A percentile compares a stretch with the other conserved stretches of the same genome.
Conservation (phyloP, 2,888 invertebrate genomes). For the Drosophila picticornis region DNA sequence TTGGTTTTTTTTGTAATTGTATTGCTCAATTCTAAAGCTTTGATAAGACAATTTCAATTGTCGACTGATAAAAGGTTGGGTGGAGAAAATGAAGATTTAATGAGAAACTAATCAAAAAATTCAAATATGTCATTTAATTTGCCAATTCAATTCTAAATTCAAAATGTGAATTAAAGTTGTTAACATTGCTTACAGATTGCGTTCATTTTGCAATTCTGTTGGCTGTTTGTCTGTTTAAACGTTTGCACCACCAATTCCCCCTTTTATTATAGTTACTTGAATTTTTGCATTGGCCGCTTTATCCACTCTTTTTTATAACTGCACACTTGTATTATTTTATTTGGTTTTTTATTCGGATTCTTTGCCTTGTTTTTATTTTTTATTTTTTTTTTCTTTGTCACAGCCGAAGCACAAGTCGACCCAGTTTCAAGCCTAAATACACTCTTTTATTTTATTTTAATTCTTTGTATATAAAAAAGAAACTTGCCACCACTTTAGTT, state of each 20-base stretch:
- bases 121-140: not conserved
- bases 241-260: slow-evolving; percentile 10
- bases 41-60: not conserved
- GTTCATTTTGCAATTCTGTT: slow-evolving; percentile 60
- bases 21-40: not conserved
- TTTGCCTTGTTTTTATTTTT: slow-evolving; percentile 5
- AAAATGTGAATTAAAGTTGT: slow-evolving; percentile 59
- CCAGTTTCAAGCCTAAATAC: not conserved
- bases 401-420: not conserved
- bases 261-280: slow-evolving; percentile 33
- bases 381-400: not conserved
- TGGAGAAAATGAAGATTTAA: not conserved
- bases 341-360: slow-evolving; percentile 8
- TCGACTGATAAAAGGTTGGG: not conserved
- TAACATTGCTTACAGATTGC: slow-evolving; percentile 64
- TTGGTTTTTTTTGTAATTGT: too few species aligned
- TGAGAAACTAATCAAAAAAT: not conserved
- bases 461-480: not conserved
- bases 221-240: slow-evolving; percentile 28
- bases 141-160: slow-evolving; percentile 25
- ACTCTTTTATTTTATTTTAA: not conserved
- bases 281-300: slow-evolving; percentile 26
- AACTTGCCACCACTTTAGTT: not conserved
- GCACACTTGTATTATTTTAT: slow-evolving; percentile 1
- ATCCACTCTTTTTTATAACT: not conserved